Evolutionary conservation across 2,113 vertebrate species (phyloP), one percentile per base, ranked within the genome.

Genomic region (Saccopteryx leptura): DNA sequence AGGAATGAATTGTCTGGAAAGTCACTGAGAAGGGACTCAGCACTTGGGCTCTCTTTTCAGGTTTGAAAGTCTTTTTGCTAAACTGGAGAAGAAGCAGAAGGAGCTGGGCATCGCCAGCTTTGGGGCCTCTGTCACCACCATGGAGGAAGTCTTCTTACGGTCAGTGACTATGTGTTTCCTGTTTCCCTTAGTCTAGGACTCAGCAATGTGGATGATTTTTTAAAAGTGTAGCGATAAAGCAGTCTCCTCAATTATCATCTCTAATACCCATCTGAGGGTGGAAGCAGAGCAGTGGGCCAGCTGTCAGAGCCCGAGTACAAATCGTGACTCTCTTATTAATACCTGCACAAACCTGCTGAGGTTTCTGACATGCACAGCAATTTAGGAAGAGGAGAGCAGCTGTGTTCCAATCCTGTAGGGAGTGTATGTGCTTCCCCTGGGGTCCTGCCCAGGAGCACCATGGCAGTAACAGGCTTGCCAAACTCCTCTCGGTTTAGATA

Each of bases 81-180:
- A 99, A 97, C 98, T 99, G 98, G 99, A 99, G 98, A 99, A 99
- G 98, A 99, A 99, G 97, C 98, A 99, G 81, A 99, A 99, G n/a
- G 99, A 99, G 97, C 93, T 99, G 96, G 99, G 99, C 88, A 99
- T 99, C 0, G 99, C 99, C 96, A 99, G 99, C 98, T 99, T 99
- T 0, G 99, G 99, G 0, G 99, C 99, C 11, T 99, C 99, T 0
- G 99, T 99, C 72, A 99, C 99, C 92, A 99, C 99, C 21, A 99
- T 99, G 99, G 99, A 99, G 95, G 99, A 99, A 68, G 99, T 99
- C 84, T 99, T 99, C 95, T 99, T 99, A 75, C 99, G 99, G 99
- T 99, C 96, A 90, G 98, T 95, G 48, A 18, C 1, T 2, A 0
- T 17, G 14, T 1, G 2, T 26, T 39, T 15, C 26, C 8, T 0